Evolutionary conservation across 2,888 invertebrate species (phyloP).

Genomic region (Trachelus stipa): DNA sequence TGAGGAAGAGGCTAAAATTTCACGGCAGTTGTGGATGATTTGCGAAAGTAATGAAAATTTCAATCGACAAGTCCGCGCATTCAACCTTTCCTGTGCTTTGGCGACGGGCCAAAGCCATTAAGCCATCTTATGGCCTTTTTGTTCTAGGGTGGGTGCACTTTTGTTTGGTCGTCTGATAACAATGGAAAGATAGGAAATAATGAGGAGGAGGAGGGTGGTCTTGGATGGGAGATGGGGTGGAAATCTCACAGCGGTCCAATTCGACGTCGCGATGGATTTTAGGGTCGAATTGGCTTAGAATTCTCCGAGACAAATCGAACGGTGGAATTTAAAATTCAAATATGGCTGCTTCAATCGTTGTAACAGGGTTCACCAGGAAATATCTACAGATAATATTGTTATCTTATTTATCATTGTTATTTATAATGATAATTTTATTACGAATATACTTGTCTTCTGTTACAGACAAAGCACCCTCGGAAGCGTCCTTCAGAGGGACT

Average conservation of each 20-base stretch:
- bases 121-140: conserved; percentile 46
- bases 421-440: conserved; percentile 1
- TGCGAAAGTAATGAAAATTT: conserved; percentile 51
- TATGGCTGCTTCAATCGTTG: no score
- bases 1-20: not conserved
- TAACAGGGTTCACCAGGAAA: no score
- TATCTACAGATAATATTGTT: no score
- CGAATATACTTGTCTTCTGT: conserved; percentile 55
- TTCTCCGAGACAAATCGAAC: no score
- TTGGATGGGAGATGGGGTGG: not conserved
- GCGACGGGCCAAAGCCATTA: conserved; percentile 56
- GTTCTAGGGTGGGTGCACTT: conserved; percentile 43
- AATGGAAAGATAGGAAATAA: conserved; percentile 58
- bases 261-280: not conserved
- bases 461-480: conserved; percentile 91
- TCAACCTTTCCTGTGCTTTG: conserved; percentile 46
- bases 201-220: conserved; percentile 23
- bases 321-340: no score
- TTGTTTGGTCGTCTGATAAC: conserved; percentile 57
- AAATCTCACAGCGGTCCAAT: not conserved
- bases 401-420: no score
- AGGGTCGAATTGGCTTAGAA: no score
- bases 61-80: conserved; percentile 45
- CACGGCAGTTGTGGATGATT: conserved; percentile 31
- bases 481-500: conserved; percentile 91